A percentile compares a stretch with the other conserved stretches of the same genome.
Conservation (phyloP, 2,888 invertebrate genomes). For the Ceraclea dissimilis region DNA sequence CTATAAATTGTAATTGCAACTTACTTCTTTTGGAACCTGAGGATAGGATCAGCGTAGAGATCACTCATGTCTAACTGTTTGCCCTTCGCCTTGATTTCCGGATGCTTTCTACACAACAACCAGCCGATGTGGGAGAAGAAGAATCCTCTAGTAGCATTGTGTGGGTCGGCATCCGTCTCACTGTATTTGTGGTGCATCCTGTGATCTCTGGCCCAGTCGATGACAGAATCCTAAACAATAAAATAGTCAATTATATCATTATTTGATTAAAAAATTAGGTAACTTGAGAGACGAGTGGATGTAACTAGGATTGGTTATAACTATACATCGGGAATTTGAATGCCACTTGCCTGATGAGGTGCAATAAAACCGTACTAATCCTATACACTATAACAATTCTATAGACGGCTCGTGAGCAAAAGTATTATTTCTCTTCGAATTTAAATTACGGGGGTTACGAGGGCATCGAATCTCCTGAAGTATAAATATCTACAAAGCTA, state of each 20-base stretch:
- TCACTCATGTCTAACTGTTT: constrained; percentile 80
- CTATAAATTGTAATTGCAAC: constrained; percentile 30
- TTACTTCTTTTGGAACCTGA: constrained; percentile 85
- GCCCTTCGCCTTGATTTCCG: constrained; percentile 80
- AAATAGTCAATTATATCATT: not conserved
- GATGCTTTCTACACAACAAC: constrained; percentile 86
- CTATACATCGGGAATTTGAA: too few species aligned
- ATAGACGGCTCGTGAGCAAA: too few species aligned
- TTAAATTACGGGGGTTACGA: too few species aligned
- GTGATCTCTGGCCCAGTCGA: constrained; percentile 75
- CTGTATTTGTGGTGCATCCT: constrained; percentile 89
- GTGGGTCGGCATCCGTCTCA: constrained; percentile 90
- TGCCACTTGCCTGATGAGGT: too few species aligned
- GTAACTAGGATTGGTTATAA: not conserved
- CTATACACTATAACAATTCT: too few species aligned
- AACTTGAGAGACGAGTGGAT: not conserved
- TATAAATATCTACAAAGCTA: too few species aligned
- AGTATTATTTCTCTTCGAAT: too few species aligned
- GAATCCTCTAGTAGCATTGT: constrained; percentile 87
- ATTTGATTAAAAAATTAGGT: not conserved
- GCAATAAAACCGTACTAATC: too few species aligned
- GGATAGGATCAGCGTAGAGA: constrained; percentile 69
- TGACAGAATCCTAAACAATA: constrained; percentile 57
- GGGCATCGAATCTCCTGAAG: too few species aligned
- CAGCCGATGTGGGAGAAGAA: constrained; percentile 96